Evolutionary conservation across 2,888 invertebrate species (phyloP), one percentile per base, ranked within the genome.

Genomic region (Synanthedon andrenaeformis): DNA sequence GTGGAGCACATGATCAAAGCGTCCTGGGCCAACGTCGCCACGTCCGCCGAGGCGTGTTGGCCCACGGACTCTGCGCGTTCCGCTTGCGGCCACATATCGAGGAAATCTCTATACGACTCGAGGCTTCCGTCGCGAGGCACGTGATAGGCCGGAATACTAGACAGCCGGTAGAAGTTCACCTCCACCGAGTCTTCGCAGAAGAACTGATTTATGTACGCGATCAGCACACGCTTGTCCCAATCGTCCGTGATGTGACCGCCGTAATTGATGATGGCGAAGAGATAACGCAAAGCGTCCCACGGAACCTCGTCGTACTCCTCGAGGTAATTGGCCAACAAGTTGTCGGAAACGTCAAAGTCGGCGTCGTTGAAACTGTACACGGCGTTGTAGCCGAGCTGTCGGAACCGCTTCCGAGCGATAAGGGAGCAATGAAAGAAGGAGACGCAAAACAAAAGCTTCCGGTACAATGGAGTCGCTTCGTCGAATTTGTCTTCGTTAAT

Each of bases 351-450:
- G 82, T 95, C 95, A 81, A 96, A 96, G 76, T 96, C 96, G 0
- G 96, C 93, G 75, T 96, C 96, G 66, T 96, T 96, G 74, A 96
- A 96, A 78, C 95, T 94, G 69, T 96, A 96, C 42, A 93, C 86
- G 4, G 95, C 93, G 73, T 96, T 96, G 93, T 96, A 96, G 0
- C 96, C 96, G 35, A 96, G 90, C 79, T 95, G 93, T 52, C 94
- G 90, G 82, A 96, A 96, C 70, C 96, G 92, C 70, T 94, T 94
- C 52, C 96, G 88, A 61, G 96, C 96, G 58, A 96, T 87, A 4
- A 96, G 89, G 13, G 96, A 87, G 41, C 96, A 91, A 75, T 96
- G 96, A 83, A 96, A 96, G 85, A 93, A 96, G 55, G 95, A 94
- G 12, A 96, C 89, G 54, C 92, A 89, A 83, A 93, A 96, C 56